Conservation (phyloP, 1,140 invertebrate genomes). For the Drosophila sturtevanti region DNA sequence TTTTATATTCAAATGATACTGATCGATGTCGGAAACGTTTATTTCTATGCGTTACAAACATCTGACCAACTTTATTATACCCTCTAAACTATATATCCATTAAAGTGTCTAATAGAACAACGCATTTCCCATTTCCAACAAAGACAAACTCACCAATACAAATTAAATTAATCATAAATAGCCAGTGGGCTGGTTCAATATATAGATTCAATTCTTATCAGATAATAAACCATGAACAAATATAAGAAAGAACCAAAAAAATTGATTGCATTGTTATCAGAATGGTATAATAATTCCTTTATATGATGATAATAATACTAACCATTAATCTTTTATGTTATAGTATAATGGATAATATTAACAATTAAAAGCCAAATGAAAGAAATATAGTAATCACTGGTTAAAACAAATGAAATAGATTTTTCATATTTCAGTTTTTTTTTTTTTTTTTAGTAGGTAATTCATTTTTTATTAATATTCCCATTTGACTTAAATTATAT, state of each 20-base stretch:
- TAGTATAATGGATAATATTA: neutral
- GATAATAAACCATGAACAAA: neutral
- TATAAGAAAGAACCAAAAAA: neutral
- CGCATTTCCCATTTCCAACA: too few species aligned
- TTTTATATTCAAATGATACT: too few species aligned
- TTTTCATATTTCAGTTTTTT: slow-evolving; percentile 40
- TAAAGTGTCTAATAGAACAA: too few species aligned
- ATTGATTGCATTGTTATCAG: neutral
- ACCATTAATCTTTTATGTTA: neutral
- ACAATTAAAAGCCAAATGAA: neutral
- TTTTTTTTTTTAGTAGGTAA: slow-evolving; percentile 44
- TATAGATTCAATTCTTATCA: neutral
- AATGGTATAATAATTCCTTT: neutral
- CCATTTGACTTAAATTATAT: slow-evolving; percentile 74
- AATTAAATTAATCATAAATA: neutral
- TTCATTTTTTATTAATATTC: slow-evolving; percentile 71
- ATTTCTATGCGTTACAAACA: too few species aligned
- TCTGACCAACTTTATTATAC: too few species aligned
- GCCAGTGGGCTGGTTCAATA: too few species aligned
- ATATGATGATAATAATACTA: neutral
- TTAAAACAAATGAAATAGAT: neutral
- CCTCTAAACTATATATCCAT: too few species aligned
- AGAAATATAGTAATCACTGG: neutral
- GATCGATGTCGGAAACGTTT: too few species aligned
- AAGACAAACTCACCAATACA: neutral